phyloP scores from a whole-genome alignment of 2,888 invertebrate genomes.

The Drosophila neotestacea region DNA sequence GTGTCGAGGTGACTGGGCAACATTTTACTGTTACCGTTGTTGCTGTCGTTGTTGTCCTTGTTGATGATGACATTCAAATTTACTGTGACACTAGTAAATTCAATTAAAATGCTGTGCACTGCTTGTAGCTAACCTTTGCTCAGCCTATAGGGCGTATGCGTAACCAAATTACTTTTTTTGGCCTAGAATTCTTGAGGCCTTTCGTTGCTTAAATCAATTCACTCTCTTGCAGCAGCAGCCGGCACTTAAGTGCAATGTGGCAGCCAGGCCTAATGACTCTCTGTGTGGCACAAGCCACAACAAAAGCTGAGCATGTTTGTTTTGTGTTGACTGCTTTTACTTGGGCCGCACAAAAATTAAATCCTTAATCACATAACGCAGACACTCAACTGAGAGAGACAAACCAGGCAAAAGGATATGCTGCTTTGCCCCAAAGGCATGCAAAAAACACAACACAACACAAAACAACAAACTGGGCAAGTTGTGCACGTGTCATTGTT shows the following conservation, averaged over 20 bases:
- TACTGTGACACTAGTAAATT: constrained; percentile 73
- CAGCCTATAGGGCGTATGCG: constrained; percentile 28
- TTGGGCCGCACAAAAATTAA: constrained; percentile 64
- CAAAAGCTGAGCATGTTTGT: constrained; percentile 13
- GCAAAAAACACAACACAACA: constrained; percentile 23
- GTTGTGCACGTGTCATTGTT: constrained; percentile 43
- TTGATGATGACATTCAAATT: constrained; percentile 73
- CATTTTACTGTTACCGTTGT: constrained; percentile 32
- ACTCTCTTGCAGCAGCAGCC: constrained; percentile 13
- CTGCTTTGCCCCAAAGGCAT: constrained; percentile 43
- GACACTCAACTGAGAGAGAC: constrained; percentile 51
- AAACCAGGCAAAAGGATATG: constrained; percentile 29
- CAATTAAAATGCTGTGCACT: constrained; percentile 72
- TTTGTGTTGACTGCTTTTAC: constrained; percentile 7
- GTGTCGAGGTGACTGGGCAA: constrained; percentile 62
- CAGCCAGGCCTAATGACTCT: constrained; percentile 50
- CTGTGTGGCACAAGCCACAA: constrained; percentile 21
- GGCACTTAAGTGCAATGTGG: constrained; percentile 53
- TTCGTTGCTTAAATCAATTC: constrained; percentile 51
- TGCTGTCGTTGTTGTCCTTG: constrained; percentile 8
- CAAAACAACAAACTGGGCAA: constrained; percentile 40
- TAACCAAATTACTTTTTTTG: constrained; percentile 49
- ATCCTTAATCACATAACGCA: constrained; percentile 80
- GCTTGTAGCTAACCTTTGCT: constrained; percentile 25
- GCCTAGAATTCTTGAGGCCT: constrained; percentile 32